Base-by-base conservation (phyloP, 2,888 invertebrate species). In the Beris chalybata region DNA sequence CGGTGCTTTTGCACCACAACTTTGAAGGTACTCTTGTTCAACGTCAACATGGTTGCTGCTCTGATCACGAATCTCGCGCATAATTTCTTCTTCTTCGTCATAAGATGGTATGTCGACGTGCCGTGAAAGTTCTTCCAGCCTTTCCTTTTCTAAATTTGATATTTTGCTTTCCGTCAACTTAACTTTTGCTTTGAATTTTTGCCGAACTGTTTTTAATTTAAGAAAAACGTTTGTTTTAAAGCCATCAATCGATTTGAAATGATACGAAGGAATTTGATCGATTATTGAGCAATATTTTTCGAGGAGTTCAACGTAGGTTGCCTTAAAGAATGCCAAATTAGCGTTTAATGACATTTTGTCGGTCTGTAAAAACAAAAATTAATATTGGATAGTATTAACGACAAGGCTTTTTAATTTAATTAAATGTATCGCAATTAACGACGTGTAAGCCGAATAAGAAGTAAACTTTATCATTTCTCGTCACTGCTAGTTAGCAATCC, bases 231-330 rank as follows among this genome's bases (percentile, higher is more conserved):
- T 81, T 22, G 77, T 76, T 71, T 87, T 83, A 74, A 87, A 88
- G 0, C 86, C 85, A 3, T 86, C 86, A 63, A 89, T 84, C 70
- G 84, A 82, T 71, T 84, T 82, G 70, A 87, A 84, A 48, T 87
- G 83, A 69, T 83, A 81, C 12, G 85, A 78, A 1, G 89, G 89
- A 71, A 89, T 86, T 78, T 84, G 85, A 71, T 86, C 85, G 70
- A 89, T 84, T 0, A 87, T 85, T 29, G 78, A 79, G 69, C 83
- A 85, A 72, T 86, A 85, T 78, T 86, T 88, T 73, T 89, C 88
- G 73, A 88, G 77, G 47, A 89, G 75, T 72, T 87, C 83, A 70
- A 85, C 80, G 70, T 89, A 86, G 69, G 85, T 81, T 61, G 80
- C 78, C 76, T 84, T 85, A 64, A 82, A 76, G 50, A 75, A 73